Conservation (phyloP, 2,113 vertebrate species). For the Cettia cetti region DNA sequence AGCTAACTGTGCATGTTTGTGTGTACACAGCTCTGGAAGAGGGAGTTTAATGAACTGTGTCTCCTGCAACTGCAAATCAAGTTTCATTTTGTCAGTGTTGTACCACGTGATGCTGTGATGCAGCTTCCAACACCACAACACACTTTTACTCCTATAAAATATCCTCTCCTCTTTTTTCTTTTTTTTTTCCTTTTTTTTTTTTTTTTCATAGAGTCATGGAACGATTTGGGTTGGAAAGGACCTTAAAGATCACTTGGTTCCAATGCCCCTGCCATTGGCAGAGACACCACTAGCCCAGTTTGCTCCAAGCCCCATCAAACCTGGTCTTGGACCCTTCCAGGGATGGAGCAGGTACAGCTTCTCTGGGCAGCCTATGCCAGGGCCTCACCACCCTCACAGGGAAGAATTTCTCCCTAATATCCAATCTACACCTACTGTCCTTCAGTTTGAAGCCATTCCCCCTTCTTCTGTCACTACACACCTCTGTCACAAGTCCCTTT, state of each 20-base stretch:
- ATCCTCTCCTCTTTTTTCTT: neutral
- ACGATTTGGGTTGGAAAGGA: neutral
- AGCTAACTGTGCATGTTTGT: neutral
- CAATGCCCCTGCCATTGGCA: fast-evolving
- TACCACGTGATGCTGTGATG: neutral
- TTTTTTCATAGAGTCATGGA: neutral
- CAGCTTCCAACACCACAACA: neutral
- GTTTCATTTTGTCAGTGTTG: neutral
- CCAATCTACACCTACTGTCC: neutral
- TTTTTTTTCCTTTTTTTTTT: too few species aligned
- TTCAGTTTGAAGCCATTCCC: neutral
- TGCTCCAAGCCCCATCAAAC: fast-evolving
- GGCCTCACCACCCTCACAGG: fast-evolving
- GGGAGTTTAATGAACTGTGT: neutral
- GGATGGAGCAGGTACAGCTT: neutral
- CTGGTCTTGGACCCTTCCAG: neutral
- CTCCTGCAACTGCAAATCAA: neutral
- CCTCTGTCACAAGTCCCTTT: neutral
- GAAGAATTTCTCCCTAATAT: neutral
- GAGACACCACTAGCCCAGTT: neutral
- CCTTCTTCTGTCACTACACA: neutral
- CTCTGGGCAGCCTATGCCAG: neutral
- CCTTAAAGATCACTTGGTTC: neutral
- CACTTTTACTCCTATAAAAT: neutral
- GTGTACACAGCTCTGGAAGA: neutral